Evolutionary conservation across 2,797 vertebrate genomes (phyloP).

Genomic region (Dipus sagitta): DNA sequence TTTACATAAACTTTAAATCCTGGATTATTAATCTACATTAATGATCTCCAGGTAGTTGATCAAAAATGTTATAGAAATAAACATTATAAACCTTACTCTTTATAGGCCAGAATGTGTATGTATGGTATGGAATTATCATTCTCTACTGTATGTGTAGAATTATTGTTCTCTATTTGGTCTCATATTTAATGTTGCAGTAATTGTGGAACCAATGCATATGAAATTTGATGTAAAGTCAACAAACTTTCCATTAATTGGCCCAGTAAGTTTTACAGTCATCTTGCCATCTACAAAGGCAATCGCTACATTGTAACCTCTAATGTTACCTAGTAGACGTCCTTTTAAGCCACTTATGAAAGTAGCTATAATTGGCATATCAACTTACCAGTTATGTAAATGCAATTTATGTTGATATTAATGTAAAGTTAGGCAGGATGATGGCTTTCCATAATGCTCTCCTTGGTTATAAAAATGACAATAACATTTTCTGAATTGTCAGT

Average conservation of each 20-base stretch:
- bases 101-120: background rate
- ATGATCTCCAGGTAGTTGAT: background rate
- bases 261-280: too few species aligned
- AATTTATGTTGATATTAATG: background rate
- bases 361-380: background rate
- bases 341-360: constrained; percentile 2
- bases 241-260: background rate
- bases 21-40: background rate
- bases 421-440: background rate
- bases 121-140: background rate
- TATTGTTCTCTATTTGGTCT: background rate
- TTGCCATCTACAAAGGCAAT: background rate
- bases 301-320: background rate
- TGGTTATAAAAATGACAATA: background rate
- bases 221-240: background rate
- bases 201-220: background rate
- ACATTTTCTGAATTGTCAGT: background rate
- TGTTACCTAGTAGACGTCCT: background rate
- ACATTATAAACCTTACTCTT: background rate
- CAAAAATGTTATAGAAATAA: background rate
- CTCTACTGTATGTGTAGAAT: too few species aligned
- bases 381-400: background rate
- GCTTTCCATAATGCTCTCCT: background rate
- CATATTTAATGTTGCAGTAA: background rate
- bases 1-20: background rate